phyloP scores from a whole-genome alignment of 2,113 vertebrate species.

The Odontophorus gujanensis region DNA sequence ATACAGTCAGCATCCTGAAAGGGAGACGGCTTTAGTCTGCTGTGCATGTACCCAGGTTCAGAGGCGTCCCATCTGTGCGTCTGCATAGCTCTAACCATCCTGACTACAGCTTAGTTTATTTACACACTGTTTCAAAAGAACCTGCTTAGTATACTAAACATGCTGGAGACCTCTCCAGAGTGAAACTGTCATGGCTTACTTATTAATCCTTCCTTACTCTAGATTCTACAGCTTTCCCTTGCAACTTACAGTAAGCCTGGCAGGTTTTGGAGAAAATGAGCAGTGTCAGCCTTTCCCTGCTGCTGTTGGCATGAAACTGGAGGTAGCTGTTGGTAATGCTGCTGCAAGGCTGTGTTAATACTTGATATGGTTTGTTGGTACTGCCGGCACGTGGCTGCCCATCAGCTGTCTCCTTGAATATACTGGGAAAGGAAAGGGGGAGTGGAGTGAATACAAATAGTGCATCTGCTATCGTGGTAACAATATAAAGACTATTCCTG shows the following conservation, averaged over 20 bases:
- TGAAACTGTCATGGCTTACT: neutral
- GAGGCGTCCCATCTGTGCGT: slow-evolving; percentile 17
- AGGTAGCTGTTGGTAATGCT: neutral
- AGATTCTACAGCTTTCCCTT: neutral
- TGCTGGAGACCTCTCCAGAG: slow-evolving; percentile 16
- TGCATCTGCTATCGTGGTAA: neutral
- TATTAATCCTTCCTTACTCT: neutral
- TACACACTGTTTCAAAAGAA: slow-evolving; percentile 26
- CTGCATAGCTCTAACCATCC: neutral
- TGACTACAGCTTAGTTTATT: slow-evolving; percentile 43
- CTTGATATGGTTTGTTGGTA: neutral
- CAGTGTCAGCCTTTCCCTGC: neutral
- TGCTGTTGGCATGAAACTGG: neutral
- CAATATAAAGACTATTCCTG: neutral
- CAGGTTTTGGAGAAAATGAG: neutral
- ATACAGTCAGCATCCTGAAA: neutral
- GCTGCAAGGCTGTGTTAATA: neutral
- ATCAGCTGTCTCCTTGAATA: neutral
- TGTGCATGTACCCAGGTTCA: slow-evolving; percentile 7
- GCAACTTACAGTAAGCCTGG: neutral
- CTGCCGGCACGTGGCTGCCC: neutral
- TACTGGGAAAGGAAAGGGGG: neutral
- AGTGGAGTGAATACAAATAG: neutral
- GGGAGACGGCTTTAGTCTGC: neutral
- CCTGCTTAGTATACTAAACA: slow-evolving; percentile 49